Evolutionary conservation across 2,888 invertebrate genomes (phyloP).

Genomic region (Strigamia maritima): DNA sequence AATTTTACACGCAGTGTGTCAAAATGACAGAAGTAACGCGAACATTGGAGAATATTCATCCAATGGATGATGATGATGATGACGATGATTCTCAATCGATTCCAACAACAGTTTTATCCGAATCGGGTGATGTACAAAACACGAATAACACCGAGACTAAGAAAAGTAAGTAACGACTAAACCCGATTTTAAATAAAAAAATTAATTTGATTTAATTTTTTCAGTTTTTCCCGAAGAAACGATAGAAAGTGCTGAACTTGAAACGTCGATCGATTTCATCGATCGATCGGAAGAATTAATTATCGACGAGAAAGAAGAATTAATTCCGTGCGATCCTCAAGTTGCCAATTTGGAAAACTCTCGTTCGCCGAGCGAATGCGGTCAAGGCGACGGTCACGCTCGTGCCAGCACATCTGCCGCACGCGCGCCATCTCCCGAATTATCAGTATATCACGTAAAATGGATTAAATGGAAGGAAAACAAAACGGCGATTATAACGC

Average conservation of each 20-base stretch:
- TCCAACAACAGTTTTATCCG: neutral
- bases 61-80: too few species aligned
- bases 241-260: neutral
- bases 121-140: neutral
- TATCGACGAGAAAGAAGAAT: neutral
- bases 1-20: neutral
- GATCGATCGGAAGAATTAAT: neutral
- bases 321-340: neutral
- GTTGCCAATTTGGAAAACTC: neutral
- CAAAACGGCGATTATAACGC: conserved; percentile 56
- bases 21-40: neutral
- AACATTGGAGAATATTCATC: too few species aligned
- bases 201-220: neutral
- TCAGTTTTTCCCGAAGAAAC: neutral
- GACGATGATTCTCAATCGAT: neutral
- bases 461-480: conserved; percentile 54
- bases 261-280: neutral
- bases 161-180: neutral
- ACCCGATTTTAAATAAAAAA: neutral
- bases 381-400: neutral
- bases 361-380: neutral
- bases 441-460: conserved; percentile 55
- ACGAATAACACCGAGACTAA: neutral
- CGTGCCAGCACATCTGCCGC: conserved; percentile 46
- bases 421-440: conserved; percentile 44